phyloP scores from a whole-genome alignment of 2,113 vertebrate species.

The Caranx melampygus region DNA sequence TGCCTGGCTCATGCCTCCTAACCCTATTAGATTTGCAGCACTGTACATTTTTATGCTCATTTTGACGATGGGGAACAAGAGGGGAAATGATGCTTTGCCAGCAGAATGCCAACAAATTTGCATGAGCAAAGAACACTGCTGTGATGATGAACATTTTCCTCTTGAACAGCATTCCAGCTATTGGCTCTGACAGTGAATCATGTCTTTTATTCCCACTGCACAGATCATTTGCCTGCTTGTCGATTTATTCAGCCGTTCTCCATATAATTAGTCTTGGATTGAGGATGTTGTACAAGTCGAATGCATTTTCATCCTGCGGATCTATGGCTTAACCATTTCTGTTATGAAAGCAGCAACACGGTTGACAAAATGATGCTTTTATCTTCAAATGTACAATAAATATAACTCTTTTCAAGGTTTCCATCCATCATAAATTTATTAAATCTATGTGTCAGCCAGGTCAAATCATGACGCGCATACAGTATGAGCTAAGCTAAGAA shows the following conservation, averaged over 20 bases:
- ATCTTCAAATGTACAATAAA: neutral
- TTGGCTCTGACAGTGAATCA: slow-evolving; percentile 7
- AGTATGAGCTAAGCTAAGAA: neutral
- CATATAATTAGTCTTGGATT: neutral
- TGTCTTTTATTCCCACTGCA: neutral
- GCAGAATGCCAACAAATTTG: slow-evolving; percentile 28
- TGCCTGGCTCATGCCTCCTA: slow-evolving; percentile 34
- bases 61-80: slow-evolving; percentile 41
- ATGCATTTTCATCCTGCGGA: neutral
- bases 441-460: neutral
- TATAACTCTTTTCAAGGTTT: neutral
- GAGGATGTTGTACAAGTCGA: neutral
- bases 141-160: slow-evolving; percentile 35
- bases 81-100: slow-evolving; percentile 26
- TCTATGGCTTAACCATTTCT: neutral
- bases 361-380: neutral
- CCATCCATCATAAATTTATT: neutral
- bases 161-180: neutral
- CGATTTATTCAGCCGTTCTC: slow-evolving; percentile 9
- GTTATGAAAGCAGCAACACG: neutral
- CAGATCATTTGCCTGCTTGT: slow-evolving; percentile 18
- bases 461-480: neutral
- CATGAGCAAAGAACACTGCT: slow-evolving; percentile 16
- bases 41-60: slow-evolving; percentile 33
- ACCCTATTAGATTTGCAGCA: slow-evolving; percentile 22